These are phyloP conservation scores for Podargus strigoides DNA, from an alignment of 2,797 vertebrate genomes.

Conservation along the genomic window DNA sequence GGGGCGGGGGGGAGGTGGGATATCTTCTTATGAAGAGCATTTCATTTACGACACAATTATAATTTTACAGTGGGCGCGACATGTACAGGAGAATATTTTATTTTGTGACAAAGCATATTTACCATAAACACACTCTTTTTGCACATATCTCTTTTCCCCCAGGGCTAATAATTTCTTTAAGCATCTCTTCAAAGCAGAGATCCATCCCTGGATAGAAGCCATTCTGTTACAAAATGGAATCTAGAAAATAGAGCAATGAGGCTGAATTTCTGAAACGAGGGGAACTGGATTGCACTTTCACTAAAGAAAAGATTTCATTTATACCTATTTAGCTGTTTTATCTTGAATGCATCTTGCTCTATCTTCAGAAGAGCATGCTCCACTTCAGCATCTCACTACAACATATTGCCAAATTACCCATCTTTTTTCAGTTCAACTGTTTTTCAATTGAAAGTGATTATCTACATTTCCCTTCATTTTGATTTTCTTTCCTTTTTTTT, in stretches of 20 bases:
- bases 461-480: neutral
- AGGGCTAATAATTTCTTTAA: neutral
- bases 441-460: constrained; percentile 1
- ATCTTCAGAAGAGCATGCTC: neutral
- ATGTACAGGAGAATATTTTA: neutral
- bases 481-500: neutral
- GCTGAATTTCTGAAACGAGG: neutral
- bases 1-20: fast-evolving
- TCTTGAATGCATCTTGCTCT: neutral
- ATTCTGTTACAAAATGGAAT: neutral
- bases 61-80: neutral
- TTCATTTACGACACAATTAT: neutral
- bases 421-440: neutral
- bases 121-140: neutral
- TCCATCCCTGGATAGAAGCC: neutral
- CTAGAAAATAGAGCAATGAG: neutral
- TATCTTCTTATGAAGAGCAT: neutral
- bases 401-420: neutral
- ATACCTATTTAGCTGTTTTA: neutral
- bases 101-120: neutral
- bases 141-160: neutral
- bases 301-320: neutral
- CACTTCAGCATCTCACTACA: neutral
- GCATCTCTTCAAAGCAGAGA: neutral
- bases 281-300: neutral